A percentile compares a stretch with the other conserved stretches of the same genome.
Conservation (phyloP, 2,113 vertebrate genomes). For the Strix uralensis region DNA sequence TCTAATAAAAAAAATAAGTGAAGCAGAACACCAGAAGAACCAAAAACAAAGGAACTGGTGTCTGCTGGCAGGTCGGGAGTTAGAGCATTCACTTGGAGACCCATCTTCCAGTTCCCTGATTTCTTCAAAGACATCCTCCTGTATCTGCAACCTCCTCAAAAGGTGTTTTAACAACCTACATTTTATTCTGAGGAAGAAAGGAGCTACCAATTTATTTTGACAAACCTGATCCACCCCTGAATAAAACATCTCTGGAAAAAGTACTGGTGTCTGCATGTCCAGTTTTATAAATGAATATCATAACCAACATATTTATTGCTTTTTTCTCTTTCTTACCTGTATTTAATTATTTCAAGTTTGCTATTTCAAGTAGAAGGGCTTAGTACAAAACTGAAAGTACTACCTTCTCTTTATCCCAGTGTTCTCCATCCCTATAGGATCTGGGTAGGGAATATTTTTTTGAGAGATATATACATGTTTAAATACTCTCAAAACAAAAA, state of each 20-base stretch:
- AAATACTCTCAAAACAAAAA: background rate
- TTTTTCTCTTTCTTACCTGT: background rate
- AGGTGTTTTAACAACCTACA: background rate
- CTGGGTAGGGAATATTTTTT: background rate
- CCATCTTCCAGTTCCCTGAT: background rate
- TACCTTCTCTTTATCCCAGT: background rate
- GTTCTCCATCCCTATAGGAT: background rate
- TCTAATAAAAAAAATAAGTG: background rate
- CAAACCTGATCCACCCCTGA: background rate
- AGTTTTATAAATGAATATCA: background rate
- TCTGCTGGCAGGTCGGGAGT: background rate
- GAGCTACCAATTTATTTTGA: background rate
- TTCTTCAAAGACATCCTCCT: background rate
- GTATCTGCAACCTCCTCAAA: background rate
- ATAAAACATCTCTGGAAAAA: background rate
- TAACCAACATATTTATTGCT: background rate
- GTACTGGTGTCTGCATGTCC: background rate
- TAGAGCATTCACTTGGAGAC: background rate
- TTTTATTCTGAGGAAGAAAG: background rate
- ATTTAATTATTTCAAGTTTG: background rate
- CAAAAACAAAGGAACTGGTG: background rate
- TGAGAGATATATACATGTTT: background rate
- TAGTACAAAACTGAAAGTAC: background rate
- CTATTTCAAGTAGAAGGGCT: background rate
- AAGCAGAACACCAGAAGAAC: background rate